Conservation (phyloP, 2,113 vertebrate genomes). For the Oreotrochilus melanogaster region DNA sequence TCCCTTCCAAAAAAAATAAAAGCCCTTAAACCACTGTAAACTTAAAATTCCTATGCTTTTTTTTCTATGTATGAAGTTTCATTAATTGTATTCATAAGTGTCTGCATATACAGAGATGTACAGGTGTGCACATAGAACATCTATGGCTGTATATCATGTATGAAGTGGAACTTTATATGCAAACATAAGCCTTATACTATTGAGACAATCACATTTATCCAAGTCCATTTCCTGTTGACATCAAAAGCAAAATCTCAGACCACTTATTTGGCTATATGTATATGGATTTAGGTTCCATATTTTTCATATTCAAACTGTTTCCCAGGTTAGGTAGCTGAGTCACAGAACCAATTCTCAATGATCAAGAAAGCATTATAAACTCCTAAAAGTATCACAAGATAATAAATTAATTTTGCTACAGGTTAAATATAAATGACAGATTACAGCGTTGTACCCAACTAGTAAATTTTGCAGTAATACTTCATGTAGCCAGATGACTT, state of each 20-base stretch:
- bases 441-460: background rate
- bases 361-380: background rate
- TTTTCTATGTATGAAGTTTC: conserved; percentile 33
- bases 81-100: background rate
- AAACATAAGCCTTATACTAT: background rate
- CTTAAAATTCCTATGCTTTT: conserved; percentile 50
- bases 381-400: background rate
- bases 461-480: background rate
- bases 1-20: background rate
- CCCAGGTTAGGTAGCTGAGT: background rate
- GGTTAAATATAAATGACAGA: background rate
- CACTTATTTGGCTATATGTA: background rate
- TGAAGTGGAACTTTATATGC: background rate
- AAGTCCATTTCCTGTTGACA: background rate
- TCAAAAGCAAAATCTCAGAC: background rate
- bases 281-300: background rate
- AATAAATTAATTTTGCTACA: background rate
- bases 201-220: background rate
- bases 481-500: background rate
- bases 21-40: conserved; percentile 50
- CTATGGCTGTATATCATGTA: background rate
- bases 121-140: background rate
- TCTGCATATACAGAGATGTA: background rate
- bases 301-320: background rate
- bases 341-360: background rate